A percentile compares a stretch with the other conserved stretches of the same genome.
These are phyloP conservation scores for Ctenopoma multispine DNA, from an alignment of 2,797 vertebrate species.

Conservation along the genomic window DNA sequence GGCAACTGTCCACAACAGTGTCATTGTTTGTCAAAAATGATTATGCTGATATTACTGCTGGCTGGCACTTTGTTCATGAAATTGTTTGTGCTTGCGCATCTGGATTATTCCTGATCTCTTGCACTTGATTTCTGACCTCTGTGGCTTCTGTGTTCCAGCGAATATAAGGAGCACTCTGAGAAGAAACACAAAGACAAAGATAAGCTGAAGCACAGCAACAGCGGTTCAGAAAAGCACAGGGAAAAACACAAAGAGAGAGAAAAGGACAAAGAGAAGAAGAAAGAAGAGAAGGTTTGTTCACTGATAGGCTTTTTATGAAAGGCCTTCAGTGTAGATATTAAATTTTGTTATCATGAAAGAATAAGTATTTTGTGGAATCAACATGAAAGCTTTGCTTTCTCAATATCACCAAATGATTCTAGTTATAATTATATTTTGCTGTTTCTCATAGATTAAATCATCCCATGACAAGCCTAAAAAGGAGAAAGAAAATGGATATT, in stretches of 20 bases:
- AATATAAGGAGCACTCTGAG: constrained; percentile 94
- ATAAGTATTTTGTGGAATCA: background rate
- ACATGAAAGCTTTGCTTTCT: background rate
- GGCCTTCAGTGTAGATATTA: background rate
- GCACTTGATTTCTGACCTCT: constrained; percentile 58
- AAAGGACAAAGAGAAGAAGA: constrained; percentile 88
- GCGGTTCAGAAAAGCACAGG: constrained; percentile 91
- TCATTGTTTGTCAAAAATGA: constrained; percentile 1
- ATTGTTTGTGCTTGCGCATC: constrained; percentile 24
- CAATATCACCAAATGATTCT: background rate
- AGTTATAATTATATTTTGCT: background rate
- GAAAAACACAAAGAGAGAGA: constrained; percentile 89
- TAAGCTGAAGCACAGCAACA: constrained; percentile 78
- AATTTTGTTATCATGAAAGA: background rate
- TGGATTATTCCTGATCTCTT: constrained; percentile 32
- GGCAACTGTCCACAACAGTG: background rate
- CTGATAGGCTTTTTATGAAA: background rate
- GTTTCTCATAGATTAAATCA: constrained; percentile 84
- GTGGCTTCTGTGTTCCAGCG: constrained; percentile 79
- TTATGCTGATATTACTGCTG: background rate
- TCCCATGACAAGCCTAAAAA: constrained; percentile 91
- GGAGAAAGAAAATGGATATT: constrained; percentile 95
- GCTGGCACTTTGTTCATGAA: background rate
- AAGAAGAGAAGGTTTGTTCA: constrained; percentile 90
- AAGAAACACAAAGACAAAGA: constrained; percentile 96